Conservation (phyloP, 1,140 invertebrate species). For the Drosophila sp. region DNA sequence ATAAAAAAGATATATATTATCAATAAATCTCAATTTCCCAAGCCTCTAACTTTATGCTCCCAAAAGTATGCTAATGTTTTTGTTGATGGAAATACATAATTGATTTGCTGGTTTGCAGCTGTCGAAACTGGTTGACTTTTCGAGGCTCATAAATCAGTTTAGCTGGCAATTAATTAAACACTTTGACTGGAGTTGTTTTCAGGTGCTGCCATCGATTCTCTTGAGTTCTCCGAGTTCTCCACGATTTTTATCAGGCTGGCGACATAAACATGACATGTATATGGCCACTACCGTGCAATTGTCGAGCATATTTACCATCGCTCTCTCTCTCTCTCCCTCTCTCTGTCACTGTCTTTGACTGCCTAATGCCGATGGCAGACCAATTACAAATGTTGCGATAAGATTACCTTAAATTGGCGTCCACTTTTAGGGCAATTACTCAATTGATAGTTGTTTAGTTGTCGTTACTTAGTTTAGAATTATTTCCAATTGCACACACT, state of each 20-base stretch:
- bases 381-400: conserved; percentile 16
- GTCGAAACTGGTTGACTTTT: conserved; percentile 11
- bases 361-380: background rate
- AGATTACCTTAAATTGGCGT: conserved; percentile 10
- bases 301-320: background rate
- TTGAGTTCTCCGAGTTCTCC: background rate
- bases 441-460: conserved; percentile 39
- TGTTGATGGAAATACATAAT: background rate
- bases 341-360: background rate
- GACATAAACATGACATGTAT: background rate
- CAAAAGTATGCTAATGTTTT: background rate
- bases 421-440: conserved; percentile 40
- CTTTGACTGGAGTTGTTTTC: background rate
- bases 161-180: conserved; percentile 47
- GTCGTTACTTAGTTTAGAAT: background rate
- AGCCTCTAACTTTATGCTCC: background rate
- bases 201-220: background rate
- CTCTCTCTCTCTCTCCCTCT: too few relatives aligned
- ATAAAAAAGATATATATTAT: too few relatives aligned
- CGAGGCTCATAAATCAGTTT: conserved; percentile 40
- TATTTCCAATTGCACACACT: background rate
- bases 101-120: background rate
- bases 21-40: background rate
- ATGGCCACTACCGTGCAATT: conserved; percentile 15
- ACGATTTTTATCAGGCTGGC: conserved; percentile 26